Evolutionary conservation across 1,140 invertebrate genomes (phyloP).

Genomic region (Papilio polytes): DNA sequence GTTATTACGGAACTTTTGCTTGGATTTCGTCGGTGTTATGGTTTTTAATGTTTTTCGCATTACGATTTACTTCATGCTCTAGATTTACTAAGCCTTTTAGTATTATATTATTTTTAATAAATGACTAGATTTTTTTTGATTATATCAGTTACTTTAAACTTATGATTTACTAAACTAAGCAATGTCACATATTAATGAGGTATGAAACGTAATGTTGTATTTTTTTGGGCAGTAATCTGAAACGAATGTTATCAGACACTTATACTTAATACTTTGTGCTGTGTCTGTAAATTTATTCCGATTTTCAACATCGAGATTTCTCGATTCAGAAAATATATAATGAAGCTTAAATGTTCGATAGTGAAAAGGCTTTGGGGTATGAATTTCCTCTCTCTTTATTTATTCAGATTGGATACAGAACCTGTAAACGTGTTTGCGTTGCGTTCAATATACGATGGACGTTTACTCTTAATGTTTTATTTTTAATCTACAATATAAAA

Average conservation of each 20-base stretch:
- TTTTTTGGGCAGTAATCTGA: background rate
- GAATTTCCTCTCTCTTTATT: slow-evolving; percentile 35
- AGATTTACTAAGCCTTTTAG: background rate
- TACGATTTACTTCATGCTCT: background rate
- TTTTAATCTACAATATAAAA: slow-evolving; percentile 18
- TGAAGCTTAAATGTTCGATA: slow-evolving; percentile 34
- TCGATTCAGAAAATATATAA: slow-evolving; percentile 34
- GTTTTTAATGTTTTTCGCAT: slow-evolving; percentile 20
- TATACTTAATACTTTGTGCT: background rate
- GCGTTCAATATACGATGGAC: slow-evolving; percentile 24
- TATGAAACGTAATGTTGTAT: background rate
- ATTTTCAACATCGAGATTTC: background rate
- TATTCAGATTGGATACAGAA: slow-evolving; percentile 38
- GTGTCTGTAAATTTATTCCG: slow-evolving; percentile 1
- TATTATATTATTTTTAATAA: background rate
- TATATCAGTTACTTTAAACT: too few relatives aligned
- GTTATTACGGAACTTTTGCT: slow-evolving; percentile 22
- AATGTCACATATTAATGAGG: too few relatives aligned
- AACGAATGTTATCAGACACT: background rate
- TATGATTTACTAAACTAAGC: too few relatives aligned
- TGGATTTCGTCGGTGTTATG: background rate
- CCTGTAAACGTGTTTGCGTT: slow-evolving; percentile 32
- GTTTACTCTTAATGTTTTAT: slow-evolving; percentile 24
- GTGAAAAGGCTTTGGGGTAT: slow-evolving; percentile 35
- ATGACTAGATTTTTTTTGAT: background rate